A percentile compares a stretch with the other conserved stretches of the same genome.
phyloP scores from a whole-genome alignment of 2,888 invertebrate genomes.

The Cordilura impudica region DNA sequence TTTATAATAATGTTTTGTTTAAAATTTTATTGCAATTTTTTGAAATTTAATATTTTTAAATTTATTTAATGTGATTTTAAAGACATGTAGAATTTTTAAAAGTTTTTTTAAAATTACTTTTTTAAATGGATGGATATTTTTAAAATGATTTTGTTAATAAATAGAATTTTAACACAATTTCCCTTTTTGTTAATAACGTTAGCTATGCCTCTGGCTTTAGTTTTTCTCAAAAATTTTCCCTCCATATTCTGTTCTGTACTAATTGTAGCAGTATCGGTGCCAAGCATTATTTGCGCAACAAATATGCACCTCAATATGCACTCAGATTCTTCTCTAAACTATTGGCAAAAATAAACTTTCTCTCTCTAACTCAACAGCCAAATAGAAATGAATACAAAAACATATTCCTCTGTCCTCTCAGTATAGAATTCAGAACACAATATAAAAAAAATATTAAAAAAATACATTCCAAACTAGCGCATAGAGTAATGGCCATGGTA shows the following conservation, averaged over 20 bases:
- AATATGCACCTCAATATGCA: slow-evolving; percentile 24
- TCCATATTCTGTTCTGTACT: slow-evolving; percentile 34
- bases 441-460: not conserved
- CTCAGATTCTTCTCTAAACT: slow-evolving; percentile 12
- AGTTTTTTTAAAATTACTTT: too few species aligned
- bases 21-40: too few species aligned
- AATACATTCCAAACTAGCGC: slow-evolving; percentile 11
- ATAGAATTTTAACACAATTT: too few species aligned
- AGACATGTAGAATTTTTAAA: too few species aligned
- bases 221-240: slow-evolving; percentile 26
- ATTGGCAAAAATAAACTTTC: slow-evolving; percentile 39
- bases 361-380: slow-evolving; percentile 55
- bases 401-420: not conserved
- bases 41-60: too few species aligned
- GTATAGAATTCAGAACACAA: slow-evolving; percentile 2
- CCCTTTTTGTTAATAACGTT: too few species aligned
- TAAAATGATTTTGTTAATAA: too few species aligned
- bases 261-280: too few species aligned
- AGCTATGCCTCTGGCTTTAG: too few species aligned
- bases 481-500: slow-evolving; percentile 30
- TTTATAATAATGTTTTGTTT: too few species aligned
- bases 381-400: slow-evolving; percentile 4
- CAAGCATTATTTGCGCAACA: slow-evolving; percentile 39
- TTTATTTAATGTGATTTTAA: too few species aligned
- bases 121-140: too few species aligned